Percentiles rank a stretch among this genome's conserved stretches.
Evolutionary conservation across 1,140 invertebrate genomes (phyloP).

Genomic region (Leptinotarsa defecta): DNA sequence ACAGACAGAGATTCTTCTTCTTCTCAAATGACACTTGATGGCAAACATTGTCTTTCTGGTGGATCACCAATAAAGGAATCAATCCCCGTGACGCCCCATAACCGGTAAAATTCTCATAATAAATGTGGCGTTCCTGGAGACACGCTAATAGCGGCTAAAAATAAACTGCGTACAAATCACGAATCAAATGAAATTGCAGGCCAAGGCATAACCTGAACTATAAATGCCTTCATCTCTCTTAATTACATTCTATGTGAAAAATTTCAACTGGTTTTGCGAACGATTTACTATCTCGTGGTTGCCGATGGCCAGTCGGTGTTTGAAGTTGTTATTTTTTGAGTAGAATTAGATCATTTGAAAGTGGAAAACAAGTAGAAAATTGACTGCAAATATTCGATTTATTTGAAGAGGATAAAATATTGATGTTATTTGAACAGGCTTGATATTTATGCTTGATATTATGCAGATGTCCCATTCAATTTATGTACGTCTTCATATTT

Average conservation of each 20-base stretch:
- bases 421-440: no score
- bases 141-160: constrained; percentile 18
- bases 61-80: no score
- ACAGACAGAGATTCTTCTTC: no score
- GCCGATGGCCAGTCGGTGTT: constrained; percentile 1
- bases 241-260: constrained; percentile 11
- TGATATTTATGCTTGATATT: no score
- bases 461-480: no score
- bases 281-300: constrained; percentile 11
- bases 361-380: neutral
- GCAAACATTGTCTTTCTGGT: no score
- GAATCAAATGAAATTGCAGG: constrained; percentile 18
- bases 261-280: constrained; percentile 24
- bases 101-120: constrained; percentile 17
- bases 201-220: constrained; percentile 13
- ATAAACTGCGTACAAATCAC: constrained; percentile 21
- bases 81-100: neutral
- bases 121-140: constrained; percentile 7
- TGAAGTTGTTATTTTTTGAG: constrained; percentile 5
- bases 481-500: no score
- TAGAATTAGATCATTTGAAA: neutral
- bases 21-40: no score
- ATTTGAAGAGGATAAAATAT: no score
- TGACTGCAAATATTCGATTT: no score
- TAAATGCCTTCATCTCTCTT: constrained; percentile 20